phyloP scores from a whole-genome alignment of 2,888 invertebrate genomes.

The Drosophila neonasuta region DNA sequence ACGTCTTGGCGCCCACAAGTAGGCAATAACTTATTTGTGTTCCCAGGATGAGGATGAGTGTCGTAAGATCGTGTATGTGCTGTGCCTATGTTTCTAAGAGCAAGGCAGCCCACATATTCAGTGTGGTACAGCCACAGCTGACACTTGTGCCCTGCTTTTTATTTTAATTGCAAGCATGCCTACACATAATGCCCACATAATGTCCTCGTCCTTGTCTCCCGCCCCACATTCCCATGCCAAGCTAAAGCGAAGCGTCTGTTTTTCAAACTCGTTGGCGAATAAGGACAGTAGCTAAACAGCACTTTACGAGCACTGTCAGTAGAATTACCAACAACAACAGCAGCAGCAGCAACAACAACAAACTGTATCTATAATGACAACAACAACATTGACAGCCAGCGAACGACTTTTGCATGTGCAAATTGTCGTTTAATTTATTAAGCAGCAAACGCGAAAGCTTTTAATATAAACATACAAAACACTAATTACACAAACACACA shows the following conservation, averaged over 20 bases:
- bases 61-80: background rate
- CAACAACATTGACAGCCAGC: slow-evolving; percentile 50
- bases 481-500: slow-evolving; percentile 63
- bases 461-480: slow-evolving; percentile 73
- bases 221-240: background rate
- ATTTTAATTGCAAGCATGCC: slow-evolving; percentile 71
- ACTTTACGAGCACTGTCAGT: slow-evolving; percentile 56
- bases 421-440: slow-evolving; percentile 77
- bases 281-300: slow-evolving; percentile 51
- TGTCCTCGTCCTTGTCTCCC: slow-evolving; percentile 43
- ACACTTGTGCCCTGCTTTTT: slow-evolving; percentile 65
- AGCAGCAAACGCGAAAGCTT: slow-evolving; percentile 60
- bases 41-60: slow-evolving; percentile 24
- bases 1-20: slow-evolving; percentile 59
- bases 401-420: slow-evolving; percentile 61
- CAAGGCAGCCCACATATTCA: slow-evolving; percentile 15
- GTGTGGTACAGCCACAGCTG: slow-evolving; percentile 40
- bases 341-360: slow-evolving; percentile 24
- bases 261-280: slow-evolving; percentile 45
- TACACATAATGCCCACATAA: slow-evolving; percentile 57
- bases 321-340: slow-evolving; percentile 22
- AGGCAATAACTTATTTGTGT: slow-evolving; percentile 73
- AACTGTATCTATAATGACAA: slow-evolving; percentile 45
- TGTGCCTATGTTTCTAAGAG: slow-evolving; percentile 1
- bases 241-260: slow-evolving; percentile 14